Evolutionary conservation across 1,140 invertebrate species (phyloP).

Genomic region (Hyphantria cunea): DNA sequence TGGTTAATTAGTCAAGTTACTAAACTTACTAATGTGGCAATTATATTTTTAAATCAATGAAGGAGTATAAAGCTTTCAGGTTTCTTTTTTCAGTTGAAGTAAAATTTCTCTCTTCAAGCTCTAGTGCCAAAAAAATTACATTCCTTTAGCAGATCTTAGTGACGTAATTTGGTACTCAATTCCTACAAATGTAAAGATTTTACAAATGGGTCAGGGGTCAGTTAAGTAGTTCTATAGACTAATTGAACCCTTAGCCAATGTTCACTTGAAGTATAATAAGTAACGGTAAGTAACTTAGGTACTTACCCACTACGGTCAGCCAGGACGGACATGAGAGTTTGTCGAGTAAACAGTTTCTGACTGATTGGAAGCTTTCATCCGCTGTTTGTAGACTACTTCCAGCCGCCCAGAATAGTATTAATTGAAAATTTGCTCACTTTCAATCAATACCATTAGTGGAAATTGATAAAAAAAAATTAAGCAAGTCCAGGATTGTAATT

Average conservation of each 20-base stretch:
- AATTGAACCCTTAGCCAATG: constrained; percentile 27
- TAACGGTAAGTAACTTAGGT: constrained; percentile 32
- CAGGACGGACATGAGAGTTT: constrained; percentile 15
- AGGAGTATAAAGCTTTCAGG: too few relatives aligned
- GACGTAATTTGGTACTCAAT: constrained; percentile 1
- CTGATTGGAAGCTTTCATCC: constrained; percentile 36
- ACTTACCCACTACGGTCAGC: constrained; percentile 31
- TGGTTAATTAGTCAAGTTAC: too few relatives aligned
- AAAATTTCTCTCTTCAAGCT: too few relatives aligned
- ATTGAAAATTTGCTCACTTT: constrained; percentile 27
- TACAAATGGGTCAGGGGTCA: constrained; percentile 13
- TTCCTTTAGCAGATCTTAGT: background rate
- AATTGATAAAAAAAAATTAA: background rate
- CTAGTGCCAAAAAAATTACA: background rate
- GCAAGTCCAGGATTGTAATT: background rate
- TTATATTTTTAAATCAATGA: too few relatives aligned
- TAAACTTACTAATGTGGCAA: too few relatives aligned
- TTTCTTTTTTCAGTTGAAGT: too few relatives aligned
- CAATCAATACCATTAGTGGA: background rate
- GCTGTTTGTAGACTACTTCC: constrained; percentile 32
- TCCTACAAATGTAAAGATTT: constrained; percentile 4
- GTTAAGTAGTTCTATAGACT: constrained; percentile 17
- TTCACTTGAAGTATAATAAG: constrained; percentile 26
- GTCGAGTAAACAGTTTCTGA: constrained; percentile 32
- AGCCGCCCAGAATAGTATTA: constrained; percentile 9